Base-by-base conservation (phyloP, 2,113 vertebrate genomes). In the Notiomystis cincta region DNA sequence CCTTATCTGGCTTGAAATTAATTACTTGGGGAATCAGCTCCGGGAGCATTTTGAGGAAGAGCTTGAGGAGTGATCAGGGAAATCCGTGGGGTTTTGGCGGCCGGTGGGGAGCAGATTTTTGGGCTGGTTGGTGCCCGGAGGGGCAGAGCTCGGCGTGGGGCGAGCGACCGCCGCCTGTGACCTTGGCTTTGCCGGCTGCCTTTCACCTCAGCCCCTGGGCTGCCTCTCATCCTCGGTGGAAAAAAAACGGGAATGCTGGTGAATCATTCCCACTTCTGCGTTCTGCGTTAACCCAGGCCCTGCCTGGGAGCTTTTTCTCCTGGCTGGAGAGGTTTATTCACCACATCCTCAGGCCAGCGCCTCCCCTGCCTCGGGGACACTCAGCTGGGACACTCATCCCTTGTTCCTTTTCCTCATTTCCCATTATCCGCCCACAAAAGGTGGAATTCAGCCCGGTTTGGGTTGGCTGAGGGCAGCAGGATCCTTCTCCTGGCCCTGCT, bases 31-130 rank as follows among this genome's bases (percentile, higher is more conserved):
- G 37, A 72, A 42, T 50, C 10, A 16, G 31, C 51, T 60, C 24
- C 24, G 3, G 72, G 45, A 54, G 45, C 1, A 0, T 23, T 57
- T 22, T 27, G 76, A 73, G 50, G 53, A 56, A 7, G 23, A 27
- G 15, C 37, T 9, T 9, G 35, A 66, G 70, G 51, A 50, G 61
- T 44, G 35, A 57, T 8, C 15, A 8, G 7, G 35, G 42, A 56
- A 33, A 60, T 6, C 10, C 33, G n/a, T 3, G 28, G 38, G 1
- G 3, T 57, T 23, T 13, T 5, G 4, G 16, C 23, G 15, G 45
- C 53, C 18, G 4, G 5, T 3, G 4, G 1, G 3, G 8, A 58
- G 35, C 3, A 2, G n/a, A 31, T 0, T 58, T 30, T 4, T 8
- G 38, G 4, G 40, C 35, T 3, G 7, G 25, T 9, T 50, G 15